A percentile compares a stretch with the other conserved stretches of the same genome.
These are phyloP conservation scores for Dipus sagitta DNA, from an alignment of 2,797 vertebrate genomes.

Conservation along the genomic window DNA sequence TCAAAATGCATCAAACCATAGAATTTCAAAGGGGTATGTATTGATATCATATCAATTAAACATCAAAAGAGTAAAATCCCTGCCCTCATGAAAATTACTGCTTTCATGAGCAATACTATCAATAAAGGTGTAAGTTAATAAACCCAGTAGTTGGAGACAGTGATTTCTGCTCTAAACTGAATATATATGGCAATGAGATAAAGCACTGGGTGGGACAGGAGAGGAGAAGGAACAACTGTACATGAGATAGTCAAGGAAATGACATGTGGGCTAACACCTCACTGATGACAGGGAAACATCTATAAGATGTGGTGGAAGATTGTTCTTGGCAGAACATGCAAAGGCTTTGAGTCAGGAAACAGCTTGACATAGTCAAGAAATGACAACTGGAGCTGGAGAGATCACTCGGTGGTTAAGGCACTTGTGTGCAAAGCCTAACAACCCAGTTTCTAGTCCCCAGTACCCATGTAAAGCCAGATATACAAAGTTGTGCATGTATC, in stretches of 20 bases:
- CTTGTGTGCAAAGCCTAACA: too few species aligned
- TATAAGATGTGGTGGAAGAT: constrained; percentile 18
- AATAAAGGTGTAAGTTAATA: constrained; percentile 45
- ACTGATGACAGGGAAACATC: constrained; percentile 21
- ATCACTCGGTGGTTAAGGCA: too few species aligned
- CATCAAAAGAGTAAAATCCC: neutral
- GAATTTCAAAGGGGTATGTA: neutral
- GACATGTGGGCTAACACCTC: neutral
- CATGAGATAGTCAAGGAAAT: constrained; percentile 24
- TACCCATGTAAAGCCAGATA: too few species aligned
- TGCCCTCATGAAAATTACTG: constrained; percentile 1
- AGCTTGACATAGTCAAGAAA: neutral
- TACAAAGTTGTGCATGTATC: too few species aligned
- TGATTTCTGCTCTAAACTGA: constrained; percentile 21
- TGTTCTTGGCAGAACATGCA: neutral
- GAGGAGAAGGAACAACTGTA: constrained; percentile 11
- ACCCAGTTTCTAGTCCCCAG: too few species aligned
- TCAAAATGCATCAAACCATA: neutral
- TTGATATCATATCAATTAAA: neutral
- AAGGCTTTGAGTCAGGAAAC: constrained; percentile 34
- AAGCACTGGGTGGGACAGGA: neutral
- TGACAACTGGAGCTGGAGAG: too few species aligned
- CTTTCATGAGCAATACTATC: neutral
- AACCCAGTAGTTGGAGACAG: constrained; percentile 22
- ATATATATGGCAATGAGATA: neutral